phyloP scores from a whole-genome alignment of 2,113 vertebrate species.

The Tretioscincus oriximinensis region DNA sequence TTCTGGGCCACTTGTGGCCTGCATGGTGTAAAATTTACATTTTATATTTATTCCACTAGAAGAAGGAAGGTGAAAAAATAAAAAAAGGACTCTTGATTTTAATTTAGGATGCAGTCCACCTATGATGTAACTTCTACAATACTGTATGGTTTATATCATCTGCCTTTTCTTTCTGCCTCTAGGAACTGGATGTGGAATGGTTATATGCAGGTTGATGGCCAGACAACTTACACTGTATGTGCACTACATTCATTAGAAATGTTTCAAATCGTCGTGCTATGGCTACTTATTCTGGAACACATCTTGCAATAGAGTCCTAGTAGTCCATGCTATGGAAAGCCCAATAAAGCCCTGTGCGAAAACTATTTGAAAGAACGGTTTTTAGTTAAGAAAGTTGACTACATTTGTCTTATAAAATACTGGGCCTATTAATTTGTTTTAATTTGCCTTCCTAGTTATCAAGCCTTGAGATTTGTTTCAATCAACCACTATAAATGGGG shows the following conservation, averaged over 20 bases:
- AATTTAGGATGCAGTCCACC: not conserved
- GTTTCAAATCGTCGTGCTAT: no score
- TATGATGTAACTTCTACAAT: not conserved
- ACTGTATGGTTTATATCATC: not conserved
- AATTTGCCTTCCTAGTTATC: not conserved
- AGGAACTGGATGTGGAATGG: no score
- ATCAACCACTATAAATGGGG: not conserved
- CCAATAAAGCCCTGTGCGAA: no score
- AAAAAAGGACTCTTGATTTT: not conserved
- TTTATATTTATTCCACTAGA: slow-evolving; percentile 11
- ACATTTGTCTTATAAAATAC: not conserved
- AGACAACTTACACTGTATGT: not conserved
- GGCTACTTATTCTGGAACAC: no score
- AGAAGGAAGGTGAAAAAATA: slow-evolving; percentile 1
- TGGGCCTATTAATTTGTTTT: not conserved
- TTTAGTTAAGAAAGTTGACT: not conserved
- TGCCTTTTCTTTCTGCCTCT: not conserved
- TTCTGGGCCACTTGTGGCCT: slow-evolving; percentile 7
- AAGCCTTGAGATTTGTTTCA: not conserved
- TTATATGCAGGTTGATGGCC: not conserved
- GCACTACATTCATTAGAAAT: no score
- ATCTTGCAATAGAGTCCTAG: no score
- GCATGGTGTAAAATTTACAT: slow-evolving; percentile 27
- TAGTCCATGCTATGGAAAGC: no score
- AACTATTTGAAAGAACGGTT: not conserved